These are phyloP conservation scores for Hypotaenidia philippensis DNA, from an alignment of 2,797 vertebrate genomes.

Conservation along the genomic window DNA sequence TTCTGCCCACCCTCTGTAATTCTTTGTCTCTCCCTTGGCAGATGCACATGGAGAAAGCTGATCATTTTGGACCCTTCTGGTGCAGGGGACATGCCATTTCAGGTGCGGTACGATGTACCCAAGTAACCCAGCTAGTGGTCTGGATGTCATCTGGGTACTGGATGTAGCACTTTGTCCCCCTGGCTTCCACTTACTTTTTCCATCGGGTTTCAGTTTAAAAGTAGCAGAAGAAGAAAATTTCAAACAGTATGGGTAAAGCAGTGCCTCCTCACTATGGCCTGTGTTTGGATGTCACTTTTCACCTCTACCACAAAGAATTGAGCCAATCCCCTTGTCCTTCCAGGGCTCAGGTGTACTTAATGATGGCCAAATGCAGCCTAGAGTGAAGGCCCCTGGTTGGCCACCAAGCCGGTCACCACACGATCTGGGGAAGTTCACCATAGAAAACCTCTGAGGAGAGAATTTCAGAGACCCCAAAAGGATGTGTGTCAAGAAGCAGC, in stretches of 20 bases:
- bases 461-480: not conserved
- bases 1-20: not conserved
- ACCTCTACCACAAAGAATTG: not conserved
- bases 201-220: not conserved
- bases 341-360: not conserved
- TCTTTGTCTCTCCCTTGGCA: not conserved
- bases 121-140: not conserved
- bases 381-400: not conserved
- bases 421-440: not conserved
- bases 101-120: not conserved
- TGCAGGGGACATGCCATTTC: not conserved
- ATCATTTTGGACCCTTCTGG: not conserved
- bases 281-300: not conserved
- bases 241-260: not conserved
- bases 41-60: not conserved
- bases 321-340: not conserved
- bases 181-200: not conserved
- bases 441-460: not conserved
- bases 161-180: not conserved
- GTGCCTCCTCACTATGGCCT: not conserved
- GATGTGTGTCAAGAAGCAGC: not conserved
- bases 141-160: not conserved
- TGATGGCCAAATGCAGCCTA: not conserved
- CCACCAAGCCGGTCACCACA: not conserved
- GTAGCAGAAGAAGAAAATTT: not conserved